A percentile compares a stretch with the other conserved stretches of the same genome.
These are phyloP conservation scores for Drosophila peninsularis DNA, from an alignment of 2,888 invertebrate genomes.

Conservation along the genomic window DNA sequence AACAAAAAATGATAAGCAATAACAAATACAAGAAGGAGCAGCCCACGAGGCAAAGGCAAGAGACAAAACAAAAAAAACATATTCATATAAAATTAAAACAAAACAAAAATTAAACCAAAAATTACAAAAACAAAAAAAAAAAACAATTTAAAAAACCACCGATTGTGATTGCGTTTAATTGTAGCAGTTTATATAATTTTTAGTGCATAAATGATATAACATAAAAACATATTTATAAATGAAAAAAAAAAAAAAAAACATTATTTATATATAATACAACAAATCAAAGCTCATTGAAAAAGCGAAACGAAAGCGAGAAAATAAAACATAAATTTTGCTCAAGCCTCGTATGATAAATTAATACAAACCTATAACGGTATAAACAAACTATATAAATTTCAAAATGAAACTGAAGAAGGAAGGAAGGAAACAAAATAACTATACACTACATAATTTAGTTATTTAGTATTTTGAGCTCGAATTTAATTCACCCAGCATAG, in stretches of 20 bases:
- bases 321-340: constrained; percentile 55
- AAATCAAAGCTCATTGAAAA: constrained; percentile 44
- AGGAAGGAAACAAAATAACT: neutral
- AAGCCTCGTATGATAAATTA: constrained; percentile 41
- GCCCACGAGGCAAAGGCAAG: constrained; percentile 43
- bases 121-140: constrained; percentile 53
- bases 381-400: constrained; percentile 23
- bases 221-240: constrained; percentile 51
- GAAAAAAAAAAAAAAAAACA: constrained; percentile 20
- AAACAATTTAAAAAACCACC: constrained; percentile 83
- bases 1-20: constrained; percentile 57
- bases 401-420: constrained; percentile 7
- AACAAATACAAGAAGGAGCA: constrained; percentile 44
- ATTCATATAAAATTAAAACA: constrained; percentile 23
- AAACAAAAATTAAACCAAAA: constrained; percentile 59
- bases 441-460: constrained; percentile 45
- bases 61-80: constrained; percentile 28
- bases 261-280: constrained; percentile 31
- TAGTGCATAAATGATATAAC: constrained; percentile 65
- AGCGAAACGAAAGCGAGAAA: constrained; percentile 25
- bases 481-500: constrained; percentile 72
- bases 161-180: constrained; percentile 85
- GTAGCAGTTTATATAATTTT: constrained; percentile 79
- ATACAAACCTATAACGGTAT: constrained; percentile 22
- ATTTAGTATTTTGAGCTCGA: constrained; percentile 61